Conservation (phyloP, 2,113 vertebrate species). For the Nannobrachium achirus region DNA sequence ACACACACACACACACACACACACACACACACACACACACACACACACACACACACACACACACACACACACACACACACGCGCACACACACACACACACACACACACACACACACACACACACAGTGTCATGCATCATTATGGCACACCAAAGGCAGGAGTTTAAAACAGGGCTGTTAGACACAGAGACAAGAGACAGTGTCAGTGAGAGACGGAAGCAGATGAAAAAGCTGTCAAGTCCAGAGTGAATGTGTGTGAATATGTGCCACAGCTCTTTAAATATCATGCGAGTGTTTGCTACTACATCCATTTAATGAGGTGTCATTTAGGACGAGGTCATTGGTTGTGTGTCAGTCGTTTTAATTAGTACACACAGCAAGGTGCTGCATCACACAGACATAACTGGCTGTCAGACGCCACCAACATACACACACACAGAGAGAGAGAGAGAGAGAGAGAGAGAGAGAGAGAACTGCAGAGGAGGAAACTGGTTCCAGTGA, state of each 20-base stretch:
- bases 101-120: too few relatives aligned
- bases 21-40: too few relatives aligned
- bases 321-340: slow-evolving; percentile 50
- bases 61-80: too few relatives aligned
- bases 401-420: slow-evolving; percentile 11
- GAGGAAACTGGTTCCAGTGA: too few relatives aligned
- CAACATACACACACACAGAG: neutral
- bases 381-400: slow-evolving; percentile 51
- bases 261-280: neutral
- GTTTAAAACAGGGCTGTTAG: too few relatives aligned
- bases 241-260: neutral
- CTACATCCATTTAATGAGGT: slow-evolving; percentile 50
- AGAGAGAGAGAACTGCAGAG: too few relatives aligned
- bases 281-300: neutral
- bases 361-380: slow-evolving; percentile 49
- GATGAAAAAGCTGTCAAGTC: neutral
- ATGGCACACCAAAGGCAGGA: too few relatives aligned
- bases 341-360: slow-evolving; percentile 42
- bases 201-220: neutral
- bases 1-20: too few relatives aligned
- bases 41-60: too few relatives aligned
- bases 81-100: too few relatives aligned
- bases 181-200: too few relatives aligned
- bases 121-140: too few relatives aligned
- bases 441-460: neutral